Evolutionary conservation across 2,888 invertebrate genomes (phyloP), one percentile per base, ranked within the genome.

Genomic region (Aleiodes alternator): DNA sequence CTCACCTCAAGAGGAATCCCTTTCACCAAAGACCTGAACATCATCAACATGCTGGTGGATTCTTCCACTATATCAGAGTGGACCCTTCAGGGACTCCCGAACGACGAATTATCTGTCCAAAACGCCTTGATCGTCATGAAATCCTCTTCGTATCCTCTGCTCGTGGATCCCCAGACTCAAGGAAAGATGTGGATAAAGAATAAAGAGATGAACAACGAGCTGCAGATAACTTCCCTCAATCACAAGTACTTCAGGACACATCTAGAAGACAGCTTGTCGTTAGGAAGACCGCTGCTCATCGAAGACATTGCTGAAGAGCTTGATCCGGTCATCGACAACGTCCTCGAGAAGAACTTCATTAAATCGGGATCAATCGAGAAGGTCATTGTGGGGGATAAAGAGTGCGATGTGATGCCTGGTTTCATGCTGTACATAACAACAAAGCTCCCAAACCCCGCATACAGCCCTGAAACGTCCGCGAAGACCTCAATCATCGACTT

Each of bases 171-270:
- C 0, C 98, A 98, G 90, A 97, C 95, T 83, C 98, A 99, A 90
- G 98, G 98, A 12, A 98, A 98, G 89, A 94, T 96, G 90, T 98
- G 98, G 98, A 97, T 98, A 71, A 98, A 97, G 89, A 96, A 96
- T 85, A 97, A 97, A 88, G 98, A 98, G 89, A 92, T 93, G 31
- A 90, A 94, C 55, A 98, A 98, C 88, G 97, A 97, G 85, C 90
- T 98, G 50, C 96, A 98, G 92, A 96, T 98, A 14, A 98, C 98
- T 0, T 96, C 97, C 0, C 90, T 98, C 71, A 97, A 98, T 90
- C 98, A 98, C 89, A 98, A 98, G 90, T 98, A 98, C 90, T 98
- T 98, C 87, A 92, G 98, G 85, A 94, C 96, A 0, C 97, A 97
- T 90, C 90, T 97, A 70, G 97, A 97, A 90, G 97, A 97, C 85